Evolutionary conservation across 2,888 invertebrate species (phyloP).

Genomic region (Podabrus alpinus): DNA sequence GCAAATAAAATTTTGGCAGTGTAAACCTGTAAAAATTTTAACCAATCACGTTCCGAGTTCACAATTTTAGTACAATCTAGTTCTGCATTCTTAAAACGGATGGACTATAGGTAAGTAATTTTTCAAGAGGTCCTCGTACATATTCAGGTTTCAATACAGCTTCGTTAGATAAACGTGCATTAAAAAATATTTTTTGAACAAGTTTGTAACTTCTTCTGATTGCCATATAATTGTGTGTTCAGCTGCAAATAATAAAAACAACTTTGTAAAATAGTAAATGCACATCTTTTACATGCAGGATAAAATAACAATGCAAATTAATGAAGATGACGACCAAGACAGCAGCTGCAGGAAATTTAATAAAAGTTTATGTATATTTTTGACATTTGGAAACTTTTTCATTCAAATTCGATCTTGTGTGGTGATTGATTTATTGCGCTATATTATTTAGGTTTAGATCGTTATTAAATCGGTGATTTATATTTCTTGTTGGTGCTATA

Average conservation of each 20-base stretch:
- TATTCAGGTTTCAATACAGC: neutral
- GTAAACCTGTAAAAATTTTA: no score
- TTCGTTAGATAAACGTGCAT: neutral
- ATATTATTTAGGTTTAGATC: neutral
- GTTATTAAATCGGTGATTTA: neutral
- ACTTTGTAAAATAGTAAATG: neutral
- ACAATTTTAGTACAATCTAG: no score
- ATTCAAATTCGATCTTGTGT: neutral
- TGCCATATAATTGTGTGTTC: neutral
- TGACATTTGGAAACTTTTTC: neutral
- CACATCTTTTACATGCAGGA: neutral
- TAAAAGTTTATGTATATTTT: neutral
- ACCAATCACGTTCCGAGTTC: no score
- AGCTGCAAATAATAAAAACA: neutral
- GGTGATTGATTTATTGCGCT: neutral
- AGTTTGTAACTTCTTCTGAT: neutral
- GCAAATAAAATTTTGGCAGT: no score
- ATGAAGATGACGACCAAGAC: neutral
- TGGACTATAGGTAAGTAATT: neutral
- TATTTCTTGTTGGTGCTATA: slow-evolving; percentile 1
- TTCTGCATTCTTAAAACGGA: no score
- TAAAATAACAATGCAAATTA: neutral
- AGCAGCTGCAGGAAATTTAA: neutral
- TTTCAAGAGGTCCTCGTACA: neutral
- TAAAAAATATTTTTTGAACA: neutral